Evolutionary conservation across 1,140 invertebrate species (phyloP), one percentile per base, ranked within the genome.

Genomic region (Drosophila pandora): DNA sequence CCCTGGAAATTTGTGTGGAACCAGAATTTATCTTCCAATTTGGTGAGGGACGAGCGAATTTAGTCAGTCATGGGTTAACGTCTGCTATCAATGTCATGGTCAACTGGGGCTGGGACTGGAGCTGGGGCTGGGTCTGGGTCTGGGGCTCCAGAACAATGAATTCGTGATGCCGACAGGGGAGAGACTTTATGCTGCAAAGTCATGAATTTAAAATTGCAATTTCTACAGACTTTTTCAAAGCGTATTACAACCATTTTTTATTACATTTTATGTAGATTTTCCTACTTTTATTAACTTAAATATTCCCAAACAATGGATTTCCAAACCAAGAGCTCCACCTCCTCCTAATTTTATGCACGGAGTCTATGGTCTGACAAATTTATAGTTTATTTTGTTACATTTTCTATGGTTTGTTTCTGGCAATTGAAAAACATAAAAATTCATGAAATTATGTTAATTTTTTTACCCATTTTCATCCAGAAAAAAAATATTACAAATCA

Each of bases 371-470:
- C 34, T 21, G 45, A 65, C 68, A 68, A 85, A 78, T 82, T 87
- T 87, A 87, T 82, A 76, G 83, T 87, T 87, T 87, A 82, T 87
- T 87, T 75, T 65, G 75, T 75, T 50, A 50, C 71, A 82, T 87
- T 79, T 39, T 75, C 70, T 88, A 88, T 79, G 82, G 82, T 87
- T 87, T 87, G 82, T 87, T 87, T 61, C 82, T 79, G 78, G 58
- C 82, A 68, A 82, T 85, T 85, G 73, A 65, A 13, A 45, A 10
- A 74, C 48, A 75, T 75, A 34, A 65, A 75, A 65, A 59, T 59
- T 37, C 63, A 61, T 68, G 48, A 82, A 87, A 82, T 82, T 85
- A 87, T 87, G 82, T 50, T 13, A 87, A 87, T 87, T 88, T 8
- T 8, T 43, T 17, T 72, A 55, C 48, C 13, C 43, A 48, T 68